Evolutionary conservation across 2,888 invertebrate genomes (phyloP).

Genomic region (Synanthedon tipuliformis): DNA sequence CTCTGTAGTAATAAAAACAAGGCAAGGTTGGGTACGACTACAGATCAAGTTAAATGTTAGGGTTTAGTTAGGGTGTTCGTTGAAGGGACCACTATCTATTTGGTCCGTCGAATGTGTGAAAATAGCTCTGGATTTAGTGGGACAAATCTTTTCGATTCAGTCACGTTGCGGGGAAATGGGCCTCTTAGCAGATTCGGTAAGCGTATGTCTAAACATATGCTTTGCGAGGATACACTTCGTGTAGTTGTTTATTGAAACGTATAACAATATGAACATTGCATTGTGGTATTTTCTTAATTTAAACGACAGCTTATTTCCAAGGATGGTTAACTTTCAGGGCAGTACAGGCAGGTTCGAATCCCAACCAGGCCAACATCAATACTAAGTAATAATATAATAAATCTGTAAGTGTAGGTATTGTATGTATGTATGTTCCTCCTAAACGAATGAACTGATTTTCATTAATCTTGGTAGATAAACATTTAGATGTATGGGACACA

Average conservation of each 20-base stretch:
- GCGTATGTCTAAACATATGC: conserved; percentile 45
- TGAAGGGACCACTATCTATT: conserved; percentile 57
- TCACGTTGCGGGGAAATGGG: conserved; percentile 57
- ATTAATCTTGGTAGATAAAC: no score
- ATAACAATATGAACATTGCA: conserved; percentile 17
- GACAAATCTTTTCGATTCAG: conserved; percentile 65
- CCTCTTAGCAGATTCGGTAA: conserved; percentile 58
- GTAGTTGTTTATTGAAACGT: conserved; percentile 50
- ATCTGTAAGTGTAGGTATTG: no score
- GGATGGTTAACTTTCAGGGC: no score
- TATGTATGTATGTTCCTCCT: no score
- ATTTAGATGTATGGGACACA: no score
- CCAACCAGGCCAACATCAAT: no score
- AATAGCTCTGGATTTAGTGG: conserved; percentile 57
- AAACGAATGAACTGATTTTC: no score
- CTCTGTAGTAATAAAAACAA: neutral
- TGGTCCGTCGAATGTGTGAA: conserved; percentile 58
- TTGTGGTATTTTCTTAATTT: no score
- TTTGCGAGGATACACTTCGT: conserved; percentile 10
- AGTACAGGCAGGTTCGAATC: no score
- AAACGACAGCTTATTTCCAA: no score
- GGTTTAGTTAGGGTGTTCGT: conserved; percentile 53
- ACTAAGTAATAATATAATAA: no score
- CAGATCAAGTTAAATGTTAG: conserved; percentile 51
- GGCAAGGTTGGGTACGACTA: conserved; percentile 34